Base-by-base conservation (phyloP, 1,140 invertebrate species). In the Homalodisca vitripennis region DNA sequence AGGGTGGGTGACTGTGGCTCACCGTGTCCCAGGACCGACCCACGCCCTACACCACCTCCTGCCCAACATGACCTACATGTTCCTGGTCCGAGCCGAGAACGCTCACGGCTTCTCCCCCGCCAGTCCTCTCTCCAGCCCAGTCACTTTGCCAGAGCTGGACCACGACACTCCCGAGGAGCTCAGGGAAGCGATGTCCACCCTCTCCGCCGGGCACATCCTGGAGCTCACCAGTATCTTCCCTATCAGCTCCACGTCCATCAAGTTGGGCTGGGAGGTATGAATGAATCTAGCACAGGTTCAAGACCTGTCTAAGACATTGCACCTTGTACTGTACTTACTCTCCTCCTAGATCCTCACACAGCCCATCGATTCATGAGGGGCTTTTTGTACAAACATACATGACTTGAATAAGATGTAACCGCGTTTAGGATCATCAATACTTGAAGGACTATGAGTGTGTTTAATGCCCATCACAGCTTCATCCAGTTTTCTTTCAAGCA, bases 31-130 rank as follows among this genome's bases (percentile, higher is more conserved):
- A 63, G 85, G 86, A 47, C 85, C 85, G 32, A 84, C 84, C 64
- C 88, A 84, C 74, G 86, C 85, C 12, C 85, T 85, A 34, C 84
- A 85, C 72, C 85, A 89, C 72, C 82, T 94, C 20, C 84, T 85
- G 47, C 86, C 87, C 30, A 90, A 89, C 24, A 87, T 89, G 0
- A 87, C 88, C 0, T 97, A 97, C 76, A 87, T 93, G 74, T 97
- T 97, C 78, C 82, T 96, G 31, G 87, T 97, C 0, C 81, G 89
- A 51, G 91, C 93, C 0, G 91, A 93, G 80, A 97, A 97, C 78
- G 88, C 88, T 0, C 88, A 94, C 77, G 94, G 94, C 2, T 75
- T 90, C 17, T 90, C 89, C 0, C 84, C 85, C 1, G 88, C 88
- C 0, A 91, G 88, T 69, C 82, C 83, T 66, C 77, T 89, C 27